Conservation (phyloP, 2,113 vertebrate genomes). For the Halichoeres trimaculatus region DNA sequence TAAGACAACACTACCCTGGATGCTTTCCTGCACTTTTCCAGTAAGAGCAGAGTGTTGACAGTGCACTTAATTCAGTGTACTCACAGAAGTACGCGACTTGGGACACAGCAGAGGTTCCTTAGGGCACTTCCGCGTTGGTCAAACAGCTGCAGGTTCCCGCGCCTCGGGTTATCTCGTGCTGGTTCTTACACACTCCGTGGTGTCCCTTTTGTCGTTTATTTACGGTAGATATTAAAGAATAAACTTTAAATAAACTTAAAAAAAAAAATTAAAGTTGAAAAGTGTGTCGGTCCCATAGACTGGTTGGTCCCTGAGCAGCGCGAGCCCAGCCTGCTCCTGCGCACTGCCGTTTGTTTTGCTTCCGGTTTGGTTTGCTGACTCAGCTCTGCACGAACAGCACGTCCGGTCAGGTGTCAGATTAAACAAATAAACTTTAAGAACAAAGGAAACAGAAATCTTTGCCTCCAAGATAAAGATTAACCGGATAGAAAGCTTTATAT, state of each 20-base stretch:
- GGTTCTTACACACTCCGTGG: background rate
- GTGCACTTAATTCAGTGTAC: no score
- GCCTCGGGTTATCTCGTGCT: conserved; percentile 9
- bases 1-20: no score
- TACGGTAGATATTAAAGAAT: background rate
- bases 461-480: no score
- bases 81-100: no score
- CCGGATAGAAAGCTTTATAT: no score
- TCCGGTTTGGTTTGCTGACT: conserved; percentile 54
- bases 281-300: background rate
- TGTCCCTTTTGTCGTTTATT: background rate
- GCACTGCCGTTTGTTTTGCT: conserved; percentile 24
- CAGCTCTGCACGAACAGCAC: conserved; percentile 17
- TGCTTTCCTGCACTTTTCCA: no score
- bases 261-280: rapidly evolving
- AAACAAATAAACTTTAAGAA: background rate
- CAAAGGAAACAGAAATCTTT: no score
- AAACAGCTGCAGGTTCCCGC: background rate
- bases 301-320: background rate
- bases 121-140: conserved; percentile 51
- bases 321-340: conserved; percentile 7
- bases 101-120: no score
- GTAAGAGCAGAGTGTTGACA: no score
- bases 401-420: conserved; percentile 17
- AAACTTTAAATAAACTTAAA: background rate